Evolutionary conservation across 1,140 invertebrate genomes (phyloP), one percentile per base, ranked within the genome.

Genomic region (Geopemphigus sp.): DNA sequence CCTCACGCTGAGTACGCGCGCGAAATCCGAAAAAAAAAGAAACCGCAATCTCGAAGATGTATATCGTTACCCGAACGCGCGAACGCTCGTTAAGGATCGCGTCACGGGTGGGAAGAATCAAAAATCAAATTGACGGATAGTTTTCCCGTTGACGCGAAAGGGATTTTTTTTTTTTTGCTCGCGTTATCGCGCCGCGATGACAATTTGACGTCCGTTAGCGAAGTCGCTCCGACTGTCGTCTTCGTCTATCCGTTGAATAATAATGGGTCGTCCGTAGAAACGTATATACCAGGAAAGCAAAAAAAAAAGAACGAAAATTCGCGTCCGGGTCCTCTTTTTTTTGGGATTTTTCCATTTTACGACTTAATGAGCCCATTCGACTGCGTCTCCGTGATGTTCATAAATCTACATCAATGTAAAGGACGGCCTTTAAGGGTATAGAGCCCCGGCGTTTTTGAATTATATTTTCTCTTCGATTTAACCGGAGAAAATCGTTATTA

Each of bases 151-250:
- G 45, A 47, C 47, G 64, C 47, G 47, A 47, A 68, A 39, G 22
- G 64, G 45, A 15, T 68, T 47, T 14, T 47, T 47, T 45, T 66
- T 66, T 66, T 22, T 15, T 24, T 24, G 22, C 22, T 39, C 32
- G 0, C 64, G 39, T 47, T 68, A 15, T 68, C 32, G 5, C 22
- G 5, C 22, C 64, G 22, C 12, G n/a, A 68, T 68, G 64, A 68
- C 32, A 68, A 68, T 68, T 68, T 68, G 64, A 68, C 64, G 64
- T 47, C 39, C 64, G n/a, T 68, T 68, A 64, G 32, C 29, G 64
- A 12, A 45, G 32, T 66, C 19, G n/a, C 22, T 14, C n/a, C n/a
- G 39, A 39, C n/a, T 66, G 6, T 19, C 19, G 39, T 66, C 12
- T n/a, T 22, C n/a, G n/a, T 47, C 8, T 39, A 39, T n/a, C 14